These are phyloP conservation scores for Caenorhabditis sp. DNA, from an alignment of 2,888 invertebrate genomes.

Conservation along the genomic window DNA sequence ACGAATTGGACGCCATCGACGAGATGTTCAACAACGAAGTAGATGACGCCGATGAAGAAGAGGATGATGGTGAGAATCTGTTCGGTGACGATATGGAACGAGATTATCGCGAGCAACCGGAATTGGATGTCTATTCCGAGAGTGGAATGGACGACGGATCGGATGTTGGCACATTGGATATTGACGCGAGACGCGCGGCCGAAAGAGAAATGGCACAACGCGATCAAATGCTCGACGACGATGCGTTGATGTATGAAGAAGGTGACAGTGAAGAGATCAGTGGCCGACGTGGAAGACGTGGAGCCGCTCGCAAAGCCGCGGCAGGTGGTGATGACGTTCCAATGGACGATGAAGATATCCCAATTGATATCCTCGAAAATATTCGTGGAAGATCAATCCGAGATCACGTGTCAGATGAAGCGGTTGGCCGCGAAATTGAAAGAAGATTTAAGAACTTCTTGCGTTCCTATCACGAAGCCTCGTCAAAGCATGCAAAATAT, in stretches of 20 bases:
- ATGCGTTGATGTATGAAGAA: conserved; percentile 65
- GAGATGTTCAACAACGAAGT: conserved; percentile 59
- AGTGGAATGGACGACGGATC: conserved; percentile 84
- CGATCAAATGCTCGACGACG: conserved; percentile 78
- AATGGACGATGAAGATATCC: conserved; percentile 74
- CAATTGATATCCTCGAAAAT: conserved; percentile 94
- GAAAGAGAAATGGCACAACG: conserved; percentile 86
- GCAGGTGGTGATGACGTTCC: conserved; percentile 34
- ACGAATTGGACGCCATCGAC: conserved; percentile 47
- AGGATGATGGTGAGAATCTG: conserved; percentile 69
- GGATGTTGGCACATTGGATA: conserved; percentile 84
- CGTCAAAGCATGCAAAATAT: conserved; percentile 58
- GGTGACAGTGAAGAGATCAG: conserved; percentile 52
- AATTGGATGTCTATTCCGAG: conserved; percentile 89
- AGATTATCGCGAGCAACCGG: conserved; percentile 95
- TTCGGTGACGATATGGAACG: conserved; percentile 98
- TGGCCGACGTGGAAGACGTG: conserved; percentile 17
- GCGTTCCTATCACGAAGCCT: conserved; percentile 56
- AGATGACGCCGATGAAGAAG: conserved; percentile 65
- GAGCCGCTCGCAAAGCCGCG: neutral
- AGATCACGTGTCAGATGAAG: conserved; percentile 96
- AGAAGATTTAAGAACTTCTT: conserved; percentile 77
- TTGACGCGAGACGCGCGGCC: conserved; percentile 86
- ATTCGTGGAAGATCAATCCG: conserved; percentile 92
- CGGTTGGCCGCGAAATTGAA: conserved; percentile 92